A percentile compares a stretch with the other conserved stretches of the same genome.
Evolutionary conservation across 2,113 vertebrate genomes (phyloP).

Genomic region (Eptatretus burgeri): DNA sequence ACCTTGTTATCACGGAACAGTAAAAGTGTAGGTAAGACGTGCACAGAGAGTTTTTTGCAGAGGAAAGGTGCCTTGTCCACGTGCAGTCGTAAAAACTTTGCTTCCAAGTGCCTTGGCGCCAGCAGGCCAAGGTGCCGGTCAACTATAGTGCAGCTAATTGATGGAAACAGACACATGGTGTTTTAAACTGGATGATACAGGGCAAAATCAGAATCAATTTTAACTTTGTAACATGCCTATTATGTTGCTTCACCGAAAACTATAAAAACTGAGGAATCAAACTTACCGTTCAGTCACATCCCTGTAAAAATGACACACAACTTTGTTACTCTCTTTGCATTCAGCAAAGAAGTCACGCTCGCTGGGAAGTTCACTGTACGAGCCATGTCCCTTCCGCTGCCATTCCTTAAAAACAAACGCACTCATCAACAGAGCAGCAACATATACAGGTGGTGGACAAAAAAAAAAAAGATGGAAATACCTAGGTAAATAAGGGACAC

Average conservation of each 20-base stretch:
- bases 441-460: too few relatives aligned
- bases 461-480: too few relatives aligned
- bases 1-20: conserved; percentile 69
- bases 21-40: conserved; percentile 61
- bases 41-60: conserved; percentile 58
- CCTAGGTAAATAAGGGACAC: too few relatives aligned
- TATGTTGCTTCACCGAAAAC: neutral
- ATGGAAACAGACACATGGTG: neutral
- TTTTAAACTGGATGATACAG: neutral
- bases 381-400: conserved; percentile 79
- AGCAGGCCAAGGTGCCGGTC: conserved; percentile 54
- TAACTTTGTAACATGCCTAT: neutral
- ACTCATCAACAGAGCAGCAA: neutral
- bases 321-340: conserved; percentile 77
- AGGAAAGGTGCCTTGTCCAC: conserved; percentile 84
- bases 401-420: conserved; percentile 32
- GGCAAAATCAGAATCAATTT: neutral
- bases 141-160: conserved; percentile 50
- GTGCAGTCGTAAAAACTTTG: conserved; percentile 83
- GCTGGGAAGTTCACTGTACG: conserved; percentile 63
- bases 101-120: conserved; percentile 80
- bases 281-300: conserved; percentile 57
- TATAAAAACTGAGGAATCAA: neutral
- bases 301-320: conserved; percentile 88
- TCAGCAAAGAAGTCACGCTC: conserved; percentile 83